Conservation (phyloP, 2,113 vertebrate species). For the Regulus satrapa region DNA sequence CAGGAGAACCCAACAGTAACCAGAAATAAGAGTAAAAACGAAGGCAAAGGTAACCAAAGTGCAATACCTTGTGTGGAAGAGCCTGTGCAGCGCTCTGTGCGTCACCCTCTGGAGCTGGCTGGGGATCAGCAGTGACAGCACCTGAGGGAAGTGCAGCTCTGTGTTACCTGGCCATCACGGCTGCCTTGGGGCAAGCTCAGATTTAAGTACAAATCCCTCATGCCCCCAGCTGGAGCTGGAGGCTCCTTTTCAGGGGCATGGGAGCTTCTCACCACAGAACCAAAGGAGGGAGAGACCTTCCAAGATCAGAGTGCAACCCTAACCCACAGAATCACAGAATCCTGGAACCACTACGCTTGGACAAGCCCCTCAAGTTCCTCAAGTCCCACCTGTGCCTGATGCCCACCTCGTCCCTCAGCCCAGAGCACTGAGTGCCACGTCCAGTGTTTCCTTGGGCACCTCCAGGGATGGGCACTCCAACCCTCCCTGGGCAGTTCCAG, state of each 20-base stretch:
- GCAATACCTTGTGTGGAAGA: conserved; percentile 86
- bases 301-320: not conserved
- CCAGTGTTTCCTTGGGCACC: fast-evolving
- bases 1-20: not conserved
- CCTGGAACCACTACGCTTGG: not conserved
- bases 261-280: not conserved
- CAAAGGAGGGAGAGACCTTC: not conserved
- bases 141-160: conserved; percentile 62
- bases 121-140: conserved; percentile 74
- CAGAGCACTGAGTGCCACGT: not conserved
- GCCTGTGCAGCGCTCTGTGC: conserved; percentile 67
- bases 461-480: not conserved
- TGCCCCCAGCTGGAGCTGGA: not conserved
- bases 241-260: not conserved
- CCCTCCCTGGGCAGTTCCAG: not conserved
- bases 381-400: fast-evolving
- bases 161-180: not conserved
- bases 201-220: not conserved
- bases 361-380: too few species aligned
- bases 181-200: not conserved
- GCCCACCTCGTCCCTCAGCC: not conserved
- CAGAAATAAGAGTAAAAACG: not conserved
- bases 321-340: not conserved
- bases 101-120: conserved; percentile 69
- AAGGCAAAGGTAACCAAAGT: not conserved